phyloP scores from a whole-genome alignment of 2,888 invertebrate genomes.

The Andrena haemorrhoa region DNA sequence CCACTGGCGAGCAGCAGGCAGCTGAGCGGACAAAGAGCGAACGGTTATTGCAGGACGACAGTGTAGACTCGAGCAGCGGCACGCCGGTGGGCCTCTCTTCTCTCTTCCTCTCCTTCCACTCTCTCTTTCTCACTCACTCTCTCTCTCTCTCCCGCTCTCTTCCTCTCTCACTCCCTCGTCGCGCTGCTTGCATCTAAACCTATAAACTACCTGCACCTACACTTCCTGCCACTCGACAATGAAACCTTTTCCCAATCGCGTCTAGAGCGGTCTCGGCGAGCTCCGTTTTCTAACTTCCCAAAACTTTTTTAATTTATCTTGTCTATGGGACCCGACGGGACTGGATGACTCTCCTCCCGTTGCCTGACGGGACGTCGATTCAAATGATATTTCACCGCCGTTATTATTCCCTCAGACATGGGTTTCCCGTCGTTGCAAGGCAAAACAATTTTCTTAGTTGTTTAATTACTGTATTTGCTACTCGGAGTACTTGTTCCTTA shows the following conservation, averaged over 20 bases:
- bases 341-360: not conserved
- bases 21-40: slow-evolving; percentile 84
- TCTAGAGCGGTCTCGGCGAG: slow-evolving; percentile 16
- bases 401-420: not conserved
- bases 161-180: slow-evolving; percentile 44
- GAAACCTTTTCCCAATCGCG: slow-evolving; percentile 58
- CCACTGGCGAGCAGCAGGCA: slow-evolving; percentile 82
- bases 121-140: slow-evolving; percentile 37
- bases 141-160: slow-evolving; percentile 53
- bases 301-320: slow-evolving; percentile 56
- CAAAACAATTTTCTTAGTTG: too few species aligned
- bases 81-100: slow-evolving; percentile 64
- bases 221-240: slow-evolving; percentile 64
- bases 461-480: too few species aligned
- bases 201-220: slow-evolving; percentile 70
- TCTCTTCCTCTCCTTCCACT: slow-evolving; percentile 45
- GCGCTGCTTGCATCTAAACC: slow-evolving; percentile 67
- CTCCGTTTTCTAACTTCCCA: slow-evolving; percentile 32
- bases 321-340: slow-evolving; percentile 22
- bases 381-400: not conserved
- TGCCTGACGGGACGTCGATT: slow-evolving; percentile 12
- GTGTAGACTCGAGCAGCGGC: slow-evolving; percentile 72
- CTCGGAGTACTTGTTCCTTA: too few species aligned
- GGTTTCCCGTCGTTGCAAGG: too few species aligned
- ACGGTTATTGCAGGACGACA: slow-evolving; percentile 83